A percentile compares a stretch with the other conserved stretches of the same genome.
phyloP scores from a whole-genome alignment of 92 coral and sea anemone genomes.

The Pocillopora grandis region DNA sequence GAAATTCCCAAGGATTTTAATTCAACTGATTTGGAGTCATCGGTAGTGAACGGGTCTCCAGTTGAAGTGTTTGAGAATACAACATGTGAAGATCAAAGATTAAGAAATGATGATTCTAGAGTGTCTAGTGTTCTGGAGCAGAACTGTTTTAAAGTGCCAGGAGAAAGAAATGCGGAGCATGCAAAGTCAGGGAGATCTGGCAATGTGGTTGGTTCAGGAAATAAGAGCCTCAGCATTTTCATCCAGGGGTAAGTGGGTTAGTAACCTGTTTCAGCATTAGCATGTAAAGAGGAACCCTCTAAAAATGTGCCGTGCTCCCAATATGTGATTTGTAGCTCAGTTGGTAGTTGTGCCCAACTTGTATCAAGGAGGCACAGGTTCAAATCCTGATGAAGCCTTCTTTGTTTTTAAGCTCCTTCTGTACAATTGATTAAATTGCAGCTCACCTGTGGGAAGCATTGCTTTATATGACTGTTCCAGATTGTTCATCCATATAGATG shows the following conservation, averaged over 20 bases:
- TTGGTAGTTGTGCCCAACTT: no score
- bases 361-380: no score
- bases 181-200: slow-evolving; percentile 5
- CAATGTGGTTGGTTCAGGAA: slow-evolving; percentile 8
- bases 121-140: neutral
- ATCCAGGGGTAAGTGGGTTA: slow-evolving; percentile 37
- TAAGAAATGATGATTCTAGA: neutral
- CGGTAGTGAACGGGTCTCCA: neutral
- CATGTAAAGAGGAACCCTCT: neutral
- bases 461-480: no score
- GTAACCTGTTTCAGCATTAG: neutral
- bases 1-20: neutral
- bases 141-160: slow-evolving; percentile 4
- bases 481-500: no score
- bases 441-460: no score
- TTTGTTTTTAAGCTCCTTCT: no score
- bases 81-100: neutral
- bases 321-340: no score
- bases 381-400: no score
- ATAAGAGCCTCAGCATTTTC: neutral
- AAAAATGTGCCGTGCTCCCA: neutral
- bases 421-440: no score
- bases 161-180: neutral
- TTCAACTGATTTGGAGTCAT: neutral
- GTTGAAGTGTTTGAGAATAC: slow-evolving; percentile 20